These are phyloP conservation scores for Tarsius wallacei DNA, from an alignment of 2,797 vertebrate genomes.

Conservation along the genomic window DNA sequence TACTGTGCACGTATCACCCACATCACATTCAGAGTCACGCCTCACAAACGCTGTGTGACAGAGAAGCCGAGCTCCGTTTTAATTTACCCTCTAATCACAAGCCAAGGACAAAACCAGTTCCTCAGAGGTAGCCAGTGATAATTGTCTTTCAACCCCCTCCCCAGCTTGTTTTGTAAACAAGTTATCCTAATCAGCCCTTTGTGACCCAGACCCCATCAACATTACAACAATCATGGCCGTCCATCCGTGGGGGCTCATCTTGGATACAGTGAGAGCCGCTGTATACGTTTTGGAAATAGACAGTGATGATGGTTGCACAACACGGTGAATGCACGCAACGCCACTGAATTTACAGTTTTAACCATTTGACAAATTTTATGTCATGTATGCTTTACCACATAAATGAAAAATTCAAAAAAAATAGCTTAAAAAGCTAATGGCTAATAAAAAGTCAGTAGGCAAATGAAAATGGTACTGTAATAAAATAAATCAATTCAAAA, in stretches of 20 bases:
- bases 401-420: not conserved
- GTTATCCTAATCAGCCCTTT: too few relatives aligned
- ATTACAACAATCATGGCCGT: too few relatives aligned
- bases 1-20: not conserved
- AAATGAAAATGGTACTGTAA: not conserved
- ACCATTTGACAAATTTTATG: not conserved
- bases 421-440: not conserved
- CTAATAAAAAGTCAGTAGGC: not conserved
- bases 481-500: not conserved
- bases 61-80: too few relatives aligned
- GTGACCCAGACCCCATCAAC: too few relatives aligned
- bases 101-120: too few relatives aligned
- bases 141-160: too few relatives aligned
- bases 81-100: too few relatives aligned
- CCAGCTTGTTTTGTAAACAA: too few relatives aligned
- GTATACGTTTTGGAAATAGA: too few relatives aligned
- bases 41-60: accelerated
- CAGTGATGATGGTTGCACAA: too few relatives aligned
- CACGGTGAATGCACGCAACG: too few relatives aligned
- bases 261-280: not conserved
- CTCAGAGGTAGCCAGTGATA: too few relatives aligned
- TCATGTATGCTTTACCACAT: not conserved
- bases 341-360: not conserved
- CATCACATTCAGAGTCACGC: not conserved
- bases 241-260: accelerated